Base-by-base conservation (phyloP, 2,888 invertebrate genomes). In the Papilio demoleus region DNA sequence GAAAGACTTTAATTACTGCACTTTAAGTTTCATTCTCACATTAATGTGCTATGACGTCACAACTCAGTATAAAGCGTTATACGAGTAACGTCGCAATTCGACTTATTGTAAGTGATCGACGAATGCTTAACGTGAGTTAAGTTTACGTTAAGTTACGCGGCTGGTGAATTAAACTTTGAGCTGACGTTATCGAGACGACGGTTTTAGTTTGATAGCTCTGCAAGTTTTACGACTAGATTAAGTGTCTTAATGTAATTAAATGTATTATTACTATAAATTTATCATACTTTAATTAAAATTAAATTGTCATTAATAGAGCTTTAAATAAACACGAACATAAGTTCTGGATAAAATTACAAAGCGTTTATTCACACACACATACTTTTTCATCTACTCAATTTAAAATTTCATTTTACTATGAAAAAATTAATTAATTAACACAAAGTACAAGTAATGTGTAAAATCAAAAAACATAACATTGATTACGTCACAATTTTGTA, bases 161-260 rank as follows among this genome's bases (percentile, higher is more conserved):
- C 11, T 22, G 22, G 19, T 27, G 50, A 50, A 24, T 50, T 50
- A 27, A 50, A 50, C 50, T 50, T 50, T 50, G 24, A 24, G 50
- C 50, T 50, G 50, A 50, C 22, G 22, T 50, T 14, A 27, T 24
- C 24, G 14, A 14, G 50, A 50, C 19, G 50, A 50, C 14, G 24
- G 50, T 50, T 50, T 50, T 22, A 47, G 47, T 47, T 47, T 47
- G 47, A 47, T 22, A 22, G 47, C 22, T 19, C 47, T 22, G 47
- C 24, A 50, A 50, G 50, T 50, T 50, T 50, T 50, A 50, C 24
- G 50, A 50, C 24, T 50, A 24, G 50, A 24, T 50, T 24, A 12
- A 50, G 5, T 14, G 0, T 50, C 22, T 27, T 5, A 14, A 12
- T 22, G 24, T 22, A 38, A 38, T 38, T 38, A 38, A 38, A 38